Evolutionary conservation across 2,113 vertebrate species (phyloP), one percentile per base, ranked within the genome.

Genomic region (Stercorarius parasiticus): DNA sequence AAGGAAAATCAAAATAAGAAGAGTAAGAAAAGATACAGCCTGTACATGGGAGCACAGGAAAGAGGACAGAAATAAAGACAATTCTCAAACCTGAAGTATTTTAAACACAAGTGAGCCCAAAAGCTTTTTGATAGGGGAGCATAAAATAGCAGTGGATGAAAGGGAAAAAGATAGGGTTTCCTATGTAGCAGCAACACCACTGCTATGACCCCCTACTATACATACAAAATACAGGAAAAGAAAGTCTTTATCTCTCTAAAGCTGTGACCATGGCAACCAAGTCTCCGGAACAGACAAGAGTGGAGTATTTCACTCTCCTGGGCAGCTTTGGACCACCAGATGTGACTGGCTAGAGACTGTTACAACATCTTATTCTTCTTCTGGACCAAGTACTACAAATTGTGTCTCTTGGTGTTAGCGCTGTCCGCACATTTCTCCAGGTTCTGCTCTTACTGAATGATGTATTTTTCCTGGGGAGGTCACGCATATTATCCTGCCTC

Each of bases 211-310:
- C 64, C 55, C 69, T 66, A 88, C 72, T 82, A 83, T 26, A 95
- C 64, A 94, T 71, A 88, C 21, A 86, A 93, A 96, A 93, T 12
- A 90, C 76, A 80, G 64, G 70, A 79, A 86, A 86, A 95, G 67
- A 73, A 91, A 88, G 76, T 96, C 95, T 95, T 89, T 93, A 91
- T 96, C 80, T 96, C 90, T 90, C 65, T 92, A 64, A 95, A 94
- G 80, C 90, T 91, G 96, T 93, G 96, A 86, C 97, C 97, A 97
- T 97, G 90, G 97, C 90, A 97, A 97, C 97, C 94, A 95, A 96
- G 56, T 88, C 97, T 91, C 69, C 43, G 72, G 69, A 96, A 96
- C 69, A 93, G 79, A 92, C 65, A 90, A 40, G 53, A 95, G 29
- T 52, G 29, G 88, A 95, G 88, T 38, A 91, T 92, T 97, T 88